Percentiles rank a stretch among this genome's conserved stretches.
phyloP scores from a whole-genome alignment of 1,140 invertebrate genomes.

The Mercenaria mercenaria region DNA sequence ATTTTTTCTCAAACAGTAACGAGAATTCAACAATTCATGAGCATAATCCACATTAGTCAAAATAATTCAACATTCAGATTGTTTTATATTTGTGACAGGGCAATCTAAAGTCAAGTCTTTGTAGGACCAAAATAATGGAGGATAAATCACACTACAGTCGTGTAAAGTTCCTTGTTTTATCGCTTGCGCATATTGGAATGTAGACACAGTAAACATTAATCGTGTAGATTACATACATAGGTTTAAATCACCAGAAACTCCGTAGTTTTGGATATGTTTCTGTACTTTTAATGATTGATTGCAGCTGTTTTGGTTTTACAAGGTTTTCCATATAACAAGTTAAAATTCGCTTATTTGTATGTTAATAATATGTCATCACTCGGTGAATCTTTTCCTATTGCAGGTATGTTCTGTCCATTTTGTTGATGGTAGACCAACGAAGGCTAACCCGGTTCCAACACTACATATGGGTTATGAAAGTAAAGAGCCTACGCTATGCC shows the following conservation, averaged over 20 bases:
- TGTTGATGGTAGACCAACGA: conserved; percentile 12
- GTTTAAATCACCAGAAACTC: too few relatives aligned
- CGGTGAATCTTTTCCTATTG: not conserved
- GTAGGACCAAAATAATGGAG: too few relatives aligned
- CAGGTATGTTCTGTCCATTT: conserved; percentile 50
- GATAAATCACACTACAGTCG: not conserved
- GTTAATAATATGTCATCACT: not conserved
- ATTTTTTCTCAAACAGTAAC: not conserved
- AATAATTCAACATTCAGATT: too few relatives aligned
- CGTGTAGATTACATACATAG: too few relatives aligned
- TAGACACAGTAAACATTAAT: too few relatives aligned
- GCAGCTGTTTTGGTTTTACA: not conserved
- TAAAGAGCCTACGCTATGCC: not conserved
- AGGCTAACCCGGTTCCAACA: not conserved
- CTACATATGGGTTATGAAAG: conserved; percentile 27
- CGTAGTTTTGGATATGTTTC: not conserved
- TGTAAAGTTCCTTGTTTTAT: not conserved
- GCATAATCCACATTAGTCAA: too few relatives aligned
- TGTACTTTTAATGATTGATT: not conserved
- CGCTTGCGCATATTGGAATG: too few relatives aligned
- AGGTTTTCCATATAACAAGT: not conserved
- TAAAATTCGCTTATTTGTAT: not conserved
- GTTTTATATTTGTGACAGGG: too few relatives aligned
- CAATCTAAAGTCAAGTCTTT: too few relatives aligned
- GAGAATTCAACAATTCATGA: too few relatives aligned